Conservation (phyloP, 2,797 vertebrate species). For the Onychomys leucogaster region DNA sequence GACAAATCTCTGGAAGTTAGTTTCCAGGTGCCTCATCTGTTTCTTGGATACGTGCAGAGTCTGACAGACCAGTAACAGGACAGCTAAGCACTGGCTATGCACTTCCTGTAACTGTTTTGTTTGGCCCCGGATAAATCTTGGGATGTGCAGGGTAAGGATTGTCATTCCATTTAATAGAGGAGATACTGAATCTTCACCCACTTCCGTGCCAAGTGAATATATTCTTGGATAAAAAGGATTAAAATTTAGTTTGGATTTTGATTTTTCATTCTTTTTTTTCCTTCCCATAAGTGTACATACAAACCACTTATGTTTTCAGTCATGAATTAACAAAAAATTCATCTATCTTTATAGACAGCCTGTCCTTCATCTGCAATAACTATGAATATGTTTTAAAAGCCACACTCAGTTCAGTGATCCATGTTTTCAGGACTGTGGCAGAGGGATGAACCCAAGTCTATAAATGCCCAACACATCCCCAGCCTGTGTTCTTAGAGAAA, state of each 20-base stretch:
- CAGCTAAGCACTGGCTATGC: background rate
- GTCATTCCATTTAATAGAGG: background rate
- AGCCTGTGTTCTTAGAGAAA: background rate
- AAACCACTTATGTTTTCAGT: background rate
- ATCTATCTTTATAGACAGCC: background rate
- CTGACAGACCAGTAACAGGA: background rate
- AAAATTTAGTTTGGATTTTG: slow-evolving; percentile 6
- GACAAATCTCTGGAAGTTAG: background rate
- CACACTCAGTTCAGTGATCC: background rate
- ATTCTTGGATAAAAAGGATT: background rate
- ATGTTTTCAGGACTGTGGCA: background rate
- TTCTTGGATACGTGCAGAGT: background rate
- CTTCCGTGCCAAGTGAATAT: background rate
- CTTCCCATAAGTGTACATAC: background rate
- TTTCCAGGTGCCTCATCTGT: background rate
- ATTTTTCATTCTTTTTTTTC: background rate
- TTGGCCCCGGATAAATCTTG: background rate
- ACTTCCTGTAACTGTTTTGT: background rate
- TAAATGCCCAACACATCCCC: background rate
- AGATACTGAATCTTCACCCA: background rate
- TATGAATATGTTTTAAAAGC: background rate
- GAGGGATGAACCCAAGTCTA: background rate
- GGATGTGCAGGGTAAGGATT: background rate
- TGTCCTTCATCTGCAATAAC: background rate
- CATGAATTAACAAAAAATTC: background rate